Evolutionary conservation across 2,113 vertebrate genomes (phyloP).

Genomic region (Sapayoa aenigma): DNA sequence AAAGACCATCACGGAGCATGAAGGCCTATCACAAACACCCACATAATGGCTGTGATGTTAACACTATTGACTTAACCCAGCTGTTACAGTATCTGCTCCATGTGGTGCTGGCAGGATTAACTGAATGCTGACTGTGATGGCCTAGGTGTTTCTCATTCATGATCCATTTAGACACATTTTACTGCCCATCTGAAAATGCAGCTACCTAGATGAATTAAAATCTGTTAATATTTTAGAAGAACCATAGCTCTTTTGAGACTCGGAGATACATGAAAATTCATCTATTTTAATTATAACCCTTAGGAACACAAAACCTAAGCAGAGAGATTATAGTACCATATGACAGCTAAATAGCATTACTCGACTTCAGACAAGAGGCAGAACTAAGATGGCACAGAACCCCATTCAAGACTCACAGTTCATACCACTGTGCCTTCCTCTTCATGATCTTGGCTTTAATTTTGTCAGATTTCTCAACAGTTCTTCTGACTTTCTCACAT

Average conservation of each 20-base stretch:
- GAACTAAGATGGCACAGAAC: neutral
- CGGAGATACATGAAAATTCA: neutral
- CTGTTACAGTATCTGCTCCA: neutral
- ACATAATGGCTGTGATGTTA: neutral
- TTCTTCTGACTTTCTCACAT: slow-evolving; percentile 78
- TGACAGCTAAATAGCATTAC: neutral
- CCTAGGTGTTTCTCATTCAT: neutral
- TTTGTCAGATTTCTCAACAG: slow-evolving; percentile 80
- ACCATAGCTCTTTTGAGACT: neutral
- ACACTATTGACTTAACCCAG: neutral
- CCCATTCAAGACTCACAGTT: slow-evolving; percentile 81
- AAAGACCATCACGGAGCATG: neutral
- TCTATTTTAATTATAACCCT: neutral
- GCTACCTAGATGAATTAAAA: neutral
- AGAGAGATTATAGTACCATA: neutral
- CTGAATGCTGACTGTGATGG: neutral
- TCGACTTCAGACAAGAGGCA: neutral
- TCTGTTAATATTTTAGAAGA: neutral
- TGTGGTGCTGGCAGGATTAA: neutral
- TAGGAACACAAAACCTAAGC: neutral
- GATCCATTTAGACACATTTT: neutral
- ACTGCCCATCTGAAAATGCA: neutral
- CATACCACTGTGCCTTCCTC: slow-evolving; percentile 85
- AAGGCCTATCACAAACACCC: neutral
- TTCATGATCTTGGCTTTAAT: slow-evolving; percentile 79